A percentile compares a stretch with the other conserved stretches of the same genome.
Evolutionary conservation across 2,888 invertebrate species (phyloP).

Genomic region (Leptodirus hochenwartii): DNA sequence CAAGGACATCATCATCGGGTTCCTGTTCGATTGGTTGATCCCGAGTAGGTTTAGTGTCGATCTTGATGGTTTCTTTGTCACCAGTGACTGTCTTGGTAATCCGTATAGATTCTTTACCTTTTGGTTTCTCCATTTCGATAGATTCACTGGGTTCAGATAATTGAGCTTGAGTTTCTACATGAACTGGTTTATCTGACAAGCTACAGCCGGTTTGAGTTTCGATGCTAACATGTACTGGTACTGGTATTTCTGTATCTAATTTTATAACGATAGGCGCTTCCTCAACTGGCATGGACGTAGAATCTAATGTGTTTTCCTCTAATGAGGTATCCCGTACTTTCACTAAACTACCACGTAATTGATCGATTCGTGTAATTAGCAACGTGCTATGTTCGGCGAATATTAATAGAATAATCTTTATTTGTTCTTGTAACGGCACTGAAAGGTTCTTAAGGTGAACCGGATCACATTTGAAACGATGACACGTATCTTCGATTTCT

Average conservation of each 20-base stretch:
- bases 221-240: constrained; percentile 23
- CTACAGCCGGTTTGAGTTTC: constrained; percentile 54
- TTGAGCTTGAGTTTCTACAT: constrained; percentile 39
- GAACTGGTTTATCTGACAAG: constrained; percentile 32
- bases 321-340: constrained; percentile 19
- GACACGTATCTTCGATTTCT: constrained; percentile 30
- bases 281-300: constrained; percentile 54
- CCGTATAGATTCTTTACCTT: constrained; percentile 43
- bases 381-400: constrained; percentile 42
- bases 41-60: constrained; percentile 41
- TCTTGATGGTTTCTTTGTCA: constrained; percentile 53
- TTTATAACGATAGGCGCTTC: constrained; percentile 28
- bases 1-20: constrained; percentile 35
- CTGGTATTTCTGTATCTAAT: too few relatives aligned
- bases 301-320: constrained; percentile 44
- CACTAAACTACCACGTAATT: constrained; percentile 30
- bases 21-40: constrained; percentile 30
- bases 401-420: constrained; percentile 34
- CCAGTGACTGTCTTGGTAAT: constrained; percentile 43
- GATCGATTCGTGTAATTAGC: constrained; percentile 39
- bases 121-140: constrained; percentile 24
- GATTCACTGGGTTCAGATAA: constrained; percentile 16
- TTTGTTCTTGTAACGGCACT: constrained; percentile 32
- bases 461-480: constrained; percentile 28
- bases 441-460: constrained; percentile 31